A percentile compares a stretch with the other conserved stretches of the same genome.
Evolutionary conservation across 2,113 vertebrate species (phyloP).

Genomic region (Thunnus maccoyii): DNA sequence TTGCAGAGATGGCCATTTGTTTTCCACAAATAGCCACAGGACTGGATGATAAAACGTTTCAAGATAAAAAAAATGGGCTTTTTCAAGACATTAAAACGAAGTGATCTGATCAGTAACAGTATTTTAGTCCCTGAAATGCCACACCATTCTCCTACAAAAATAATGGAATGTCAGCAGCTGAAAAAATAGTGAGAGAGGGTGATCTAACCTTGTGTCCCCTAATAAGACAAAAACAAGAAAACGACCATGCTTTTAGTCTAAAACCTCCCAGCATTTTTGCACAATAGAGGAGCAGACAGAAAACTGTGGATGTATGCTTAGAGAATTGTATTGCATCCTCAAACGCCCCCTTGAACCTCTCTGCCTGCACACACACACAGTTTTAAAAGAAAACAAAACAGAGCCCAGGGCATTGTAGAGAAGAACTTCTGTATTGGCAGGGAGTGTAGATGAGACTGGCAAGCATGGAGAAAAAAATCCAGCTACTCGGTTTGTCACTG

Average conservation of each 20-base stretch:
- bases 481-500: conserved; percentile 44
- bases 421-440: conserved; percentile 33
- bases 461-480: not conserved
- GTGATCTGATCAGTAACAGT: conserved; percentile 11
- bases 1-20: conserved; percentile 2
- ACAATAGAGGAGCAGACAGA: conserved; percentile 26
- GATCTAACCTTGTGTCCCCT: conserved; percentile 47
- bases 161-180: conserved; percentile 32
- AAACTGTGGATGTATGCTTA: conserved; percentile 25
- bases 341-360: conserved; percentile 58
- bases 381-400: conserved; percentile 51
- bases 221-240: conserved; percentile 49
- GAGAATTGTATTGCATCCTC: conserved; percentile 49
- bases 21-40: not conserved
- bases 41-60: not conserved
- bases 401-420: conserved; percentile 51
- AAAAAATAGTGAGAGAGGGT: conserved; percentile 11
- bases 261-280: conserved; percentile 28
- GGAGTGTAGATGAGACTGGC: conserved; percentile 35
- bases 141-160: conserved; percentile 3
- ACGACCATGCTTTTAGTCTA: conserved; percentile 24
- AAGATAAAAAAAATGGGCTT: conserved; percentile 2
- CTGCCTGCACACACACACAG: conserved; percentile 19
- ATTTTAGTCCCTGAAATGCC: conserved; percentile 8
- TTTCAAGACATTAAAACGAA: conserved; percentile 7